These are phyloP conservation scores for Acrocyrtus sp. DNA, from an alignment of 2,888 invertebrate species.

Conservation along the genomic window DNA sequence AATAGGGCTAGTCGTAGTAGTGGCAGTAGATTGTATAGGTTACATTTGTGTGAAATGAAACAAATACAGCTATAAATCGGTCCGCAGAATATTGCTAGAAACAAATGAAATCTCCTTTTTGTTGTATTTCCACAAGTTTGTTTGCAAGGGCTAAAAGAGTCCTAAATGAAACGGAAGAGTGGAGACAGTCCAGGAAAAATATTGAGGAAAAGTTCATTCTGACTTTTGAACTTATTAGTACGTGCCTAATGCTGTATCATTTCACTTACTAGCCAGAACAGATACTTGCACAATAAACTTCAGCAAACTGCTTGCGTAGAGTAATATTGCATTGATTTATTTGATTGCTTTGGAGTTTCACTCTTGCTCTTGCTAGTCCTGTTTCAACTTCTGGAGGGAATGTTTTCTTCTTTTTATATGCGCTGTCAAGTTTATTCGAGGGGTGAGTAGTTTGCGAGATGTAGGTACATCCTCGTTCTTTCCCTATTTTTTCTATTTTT, in stretches of 20 bases:
- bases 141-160: constrained; percentile 19
- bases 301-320: background rate
- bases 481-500: constrained; percentile 9
- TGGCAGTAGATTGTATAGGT: too few species aligned
- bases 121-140: background rate
- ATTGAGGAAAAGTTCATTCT: constrained; percentile 18
- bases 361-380: too few species aligned
- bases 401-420: background rate
- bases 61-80: constrained; percentile 46
- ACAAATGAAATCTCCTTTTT: background rate
- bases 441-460: background rate
- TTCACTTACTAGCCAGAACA: too few species aligned
- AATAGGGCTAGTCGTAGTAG: too few species aligned
- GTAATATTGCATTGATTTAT: constrained; percentile 10
- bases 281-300: too few species aligned
- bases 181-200: constrained; percentile 22
- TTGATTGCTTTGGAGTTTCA: constrained; percentile 1
- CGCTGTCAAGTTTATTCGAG: background rate
- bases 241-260: too few species aligned
- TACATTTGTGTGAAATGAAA: too few species aligned
- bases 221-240: constrained; percentile 46
- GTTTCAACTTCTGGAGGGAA: constrained; percentile 23
- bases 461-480: background rate
- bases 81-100: too few species aligned
- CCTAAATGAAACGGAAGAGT: constrained; percentile 46